Evolutionary conservation across 2,113 vertebrate genomes (phyloP), one percentile per base, ranked within the genome.

Genomic region (Chrysemys picta): DNA sequence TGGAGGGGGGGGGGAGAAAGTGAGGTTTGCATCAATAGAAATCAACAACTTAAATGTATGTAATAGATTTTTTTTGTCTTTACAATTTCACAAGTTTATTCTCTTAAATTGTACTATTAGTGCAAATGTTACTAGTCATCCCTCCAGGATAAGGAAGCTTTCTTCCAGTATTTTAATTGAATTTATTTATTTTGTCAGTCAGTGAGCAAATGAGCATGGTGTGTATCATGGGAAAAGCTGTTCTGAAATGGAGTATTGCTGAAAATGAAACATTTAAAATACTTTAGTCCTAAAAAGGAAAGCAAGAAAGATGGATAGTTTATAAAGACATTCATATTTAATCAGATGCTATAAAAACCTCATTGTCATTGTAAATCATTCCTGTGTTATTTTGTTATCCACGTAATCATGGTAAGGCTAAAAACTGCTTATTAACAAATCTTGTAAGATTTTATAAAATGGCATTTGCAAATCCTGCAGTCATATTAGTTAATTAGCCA

Each of bases 401-500:
- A 87, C 50, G 38, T 95, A 79, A 83, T 89, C 65, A 42, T 82
- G 59, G 75, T 27, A 81, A 85, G 75, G 87, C 83, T 93, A 13
- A 91, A 92, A 87, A 95, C 91, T 31, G 65, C 89, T 97, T 96
- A 96, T 97, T 4, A 90, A 80, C 54, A 56, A 84, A 59, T 84
- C 92, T n/a, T 93, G 79, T 93, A 95, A 95, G 79, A 95, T 95
- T 85, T 93, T 65, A 10, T 1, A 89, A 94, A 82, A 93, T 94
- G 96, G 84, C 93, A 95, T 97, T 97, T 97, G 95, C 85, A 97
- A 95, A 95, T 96, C 94, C 87, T 93, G 90, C 92, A 94, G 94
- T 95, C 85, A 52, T 91, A 91, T 96, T 97, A 96, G 96, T 97
- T 93, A 72, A 96, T 96, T 97, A 95, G 93, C 87, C 89, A 59